These are phyloP conservation scores for Natator depressus DNA, from an alignment of 2,113 vertebrate species.

Conservation along the genomic window DNA sequence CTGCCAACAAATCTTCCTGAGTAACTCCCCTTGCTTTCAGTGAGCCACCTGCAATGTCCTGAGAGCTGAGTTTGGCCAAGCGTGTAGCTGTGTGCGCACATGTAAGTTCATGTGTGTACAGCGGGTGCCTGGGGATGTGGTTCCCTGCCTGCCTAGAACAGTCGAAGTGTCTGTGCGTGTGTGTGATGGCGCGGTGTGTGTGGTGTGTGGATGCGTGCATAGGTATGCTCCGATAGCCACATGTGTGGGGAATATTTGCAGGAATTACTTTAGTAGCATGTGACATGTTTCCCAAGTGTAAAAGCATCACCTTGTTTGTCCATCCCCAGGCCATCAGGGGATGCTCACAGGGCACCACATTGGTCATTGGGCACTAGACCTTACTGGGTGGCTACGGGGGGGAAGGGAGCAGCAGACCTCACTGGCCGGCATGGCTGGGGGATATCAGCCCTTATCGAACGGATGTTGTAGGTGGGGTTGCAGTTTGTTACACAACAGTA, in stretches of 20 bases:
- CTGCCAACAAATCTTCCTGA: neutral
- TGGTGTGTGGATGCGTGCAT: neutral
- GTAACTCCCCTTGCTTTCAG: neutral
- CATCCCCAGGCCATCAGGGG: neutral
- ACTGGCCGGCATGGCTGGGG: neutral
- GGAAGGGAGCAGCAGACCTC: neutral
- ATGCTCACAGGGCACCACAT: neutral
- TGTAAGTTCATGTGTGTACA: neutral
- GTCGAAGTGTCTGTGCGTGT: neutral
- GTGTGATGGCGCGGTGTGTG: neutral
- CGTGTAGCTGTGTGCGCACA: too few species aligned
- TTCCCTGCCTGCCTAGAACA: neutral
- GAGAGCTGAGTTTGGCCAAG: neutral
- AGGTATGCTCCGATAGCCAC: neutral
- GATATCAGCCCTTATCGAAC: neutral
- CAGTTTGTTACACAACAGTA: neutral
- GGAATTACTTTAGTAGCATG: neutral
- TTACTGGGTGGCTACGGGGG: accelerated
- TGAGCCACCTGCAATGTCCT: neutral
- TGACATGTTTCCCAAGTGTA: neutral
- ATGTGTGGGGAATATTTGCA: neutral
- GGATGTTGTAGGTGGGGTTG: accelerated
- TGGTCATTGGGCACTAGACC: neutral
- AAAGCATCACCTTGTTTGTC: neutral
- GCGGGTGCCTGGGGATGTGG: neutral